Conservation (phyloP, 2,113 vertebrate genomes). For the Noctilio leporinus region DNA sequence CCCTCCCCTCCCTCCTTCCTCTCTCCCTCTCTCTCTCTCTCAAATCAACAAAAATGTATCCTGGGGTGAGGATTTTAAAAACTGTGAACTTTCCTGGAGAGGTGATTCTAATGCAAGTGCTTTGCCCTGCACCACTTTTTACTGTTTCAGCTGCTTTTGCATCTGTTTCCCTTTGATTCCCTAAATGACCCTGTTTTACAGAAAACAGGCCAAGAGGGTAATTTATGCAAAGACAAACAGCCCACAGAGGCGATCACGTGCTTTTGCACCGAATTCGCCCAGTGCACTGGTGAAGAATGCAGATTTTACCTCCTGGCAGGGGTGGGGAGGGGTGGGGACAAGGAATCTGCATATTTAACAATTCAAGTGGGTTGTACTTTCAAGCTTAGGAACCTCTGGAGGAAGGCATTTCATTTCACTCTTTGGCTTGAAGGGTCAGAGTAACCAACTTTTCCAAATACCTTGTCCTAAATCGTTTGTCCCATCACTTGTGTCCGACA, state of each 20-base stretch:
- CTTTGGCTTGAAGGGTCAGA: background rate
- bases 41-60: no score
- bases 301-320: background rate
- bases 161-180: background rate
- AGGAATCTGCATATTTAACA: background rate
- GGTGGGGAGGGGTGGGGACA: no score
- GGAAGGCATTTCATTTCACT: background rate
- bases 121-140: background rate
- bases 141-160: background rate
- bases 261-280: background rate
- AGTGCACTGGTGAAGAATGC: background rate
- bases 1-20: no score
- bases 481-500: background rate
- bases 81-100: background rate
- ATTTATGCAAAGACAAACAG: background rate
- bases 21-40: no score
- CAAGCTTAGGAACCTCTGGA: background rate
- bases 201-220: background rate
- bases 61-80: background rate
- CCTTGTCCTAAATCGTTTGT: background rate
- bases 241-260: background rate
- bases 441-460: background rate
- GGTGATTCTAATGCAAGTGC: background rate
- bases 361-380: background rate
- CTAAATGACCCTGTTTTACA: background rate